Percentiles rank a stretch among this genome's conserved stretches.
These are phyloP conservation scores for Volucella inflata DNA, from an alignment of 2,888 invertebrate species.

Conservation along the genomic window DNA sequence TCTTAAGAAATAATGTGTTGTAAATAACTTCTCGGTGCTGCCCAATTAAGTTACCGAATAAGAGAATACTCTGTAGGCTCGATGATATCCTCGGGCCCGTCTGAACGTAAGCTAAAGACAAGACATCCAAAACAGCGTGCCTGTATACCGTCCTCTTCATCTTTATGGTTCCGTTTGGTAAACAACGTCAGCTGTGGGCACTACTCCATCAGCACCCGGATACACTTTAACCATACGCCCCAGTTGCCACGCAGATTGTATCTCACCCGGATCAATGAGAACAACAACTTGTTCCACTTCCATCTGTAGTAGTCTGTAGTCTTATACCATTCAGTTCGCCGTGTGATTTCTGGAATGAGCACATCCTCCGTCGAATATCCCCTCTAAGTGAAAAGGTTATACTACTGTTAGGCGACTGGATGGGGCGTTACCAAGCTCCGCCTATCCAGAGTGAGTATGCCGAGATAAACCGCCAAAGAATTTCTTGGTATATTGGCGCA, in stretches of 20 bases:
- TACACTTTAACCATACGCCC: background rate
- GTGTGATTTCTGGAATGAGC: background rate
- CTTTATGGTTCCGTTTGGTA: too few relatives aligned
- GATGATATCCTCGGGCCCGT: background rate
- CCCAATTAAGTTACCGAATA: too few relatives aligned
- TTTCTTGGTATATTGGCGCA: too few relatives aligned
- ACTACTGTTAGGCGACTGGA: too few relatives aligned
- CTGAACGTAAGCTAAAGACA: slow-evolving; percentile 4
- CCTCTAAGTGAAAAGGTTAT: too few relatives aligned
- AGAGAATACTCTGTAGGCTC: background rate
- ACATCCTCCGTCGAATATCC: too few relatives aligned
- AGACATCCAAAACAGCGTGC: background rate
- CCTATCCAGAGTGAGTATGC: too few relatives aligned
- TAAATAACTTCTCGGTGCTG: too few relatives aligned
- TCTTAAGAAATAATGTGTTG: too few relatives aligned
- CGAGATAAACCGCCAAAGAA: too few relatives aligned
- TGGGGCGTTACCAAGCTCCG: too few relatives aligned
- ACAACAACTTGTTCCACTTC: background rate
- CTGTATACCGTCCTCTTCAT: background rate
- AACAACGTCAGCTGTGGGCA: background rate
- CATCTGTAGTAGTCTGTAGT: background rate
- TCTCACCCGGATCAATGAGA: background rate
- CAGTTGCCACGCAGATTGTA: background rate
- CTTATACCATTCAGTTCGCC: background rate
- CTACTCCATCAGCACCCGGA: background rate